Evolutionary conservation across 53 echinoderm and acorn worm genomes (phyloP).

Genomic region (Echinarachnius parma): DNA sequence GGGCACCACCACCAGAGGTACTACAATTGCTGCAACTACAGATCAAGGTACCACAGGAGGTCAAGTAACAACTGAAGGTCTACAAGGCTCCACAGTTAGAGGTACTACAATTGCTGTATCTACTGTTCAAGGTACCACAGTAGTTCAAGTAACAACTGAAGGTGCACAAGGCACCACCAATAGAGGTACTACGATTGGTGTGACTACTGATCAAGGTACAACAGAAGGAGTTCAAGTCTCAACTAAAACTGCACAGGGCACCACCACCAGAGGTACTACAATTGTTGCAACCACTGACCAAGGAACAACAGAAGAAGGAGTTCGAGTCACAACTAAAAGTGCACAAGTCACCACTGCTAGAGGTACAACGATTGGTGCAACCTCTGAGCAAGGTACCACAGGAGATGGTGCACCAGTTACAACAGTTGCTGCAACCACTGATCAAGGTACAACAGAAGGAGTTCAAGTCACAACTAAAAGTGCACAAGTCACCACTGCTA

Average conservation of each 20-base stretch:
- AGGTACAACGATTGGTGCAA: background rate
- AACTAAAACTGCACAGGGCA: too few relatives aligned
- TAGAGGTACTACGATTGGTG: background rate
- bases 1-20: background rate
- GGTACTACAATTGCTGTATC: background rate
- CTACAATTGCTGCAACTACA: background rate
- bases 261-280: too few relatives aligned
- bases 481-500: background rate
- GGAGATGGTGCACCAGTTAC: background rate
- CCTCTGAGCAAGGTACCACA: background rate
- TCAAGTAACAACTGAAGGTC: too few relatives aligned
- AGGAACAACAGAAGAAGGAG: too few relatives aligned
- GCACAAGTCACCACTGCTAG: background rate
- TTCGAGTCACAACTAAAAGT: too few relatives aligned
- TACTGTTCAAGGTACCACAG: too few relatives aligned
- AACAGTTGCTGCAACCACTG: background rate
- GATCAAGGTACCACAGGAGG: background rate
- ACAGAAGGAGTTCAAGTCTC: too few relatives aligned
- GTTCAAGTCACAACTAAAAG: background rate
- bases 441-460: background rate
- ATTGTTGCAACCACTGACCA: too few relatives aligned
- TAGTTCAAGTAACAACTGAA: too few relatives aligned
- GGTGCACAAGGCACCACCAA: background rate
- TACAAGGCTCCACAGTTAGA: too few relatives aligned
- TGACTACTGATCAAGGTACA: background rate